Base-by-base conservation (phyloP, 1,140 invertebrate genomes). In the Ylistrum balloti region DNA sequence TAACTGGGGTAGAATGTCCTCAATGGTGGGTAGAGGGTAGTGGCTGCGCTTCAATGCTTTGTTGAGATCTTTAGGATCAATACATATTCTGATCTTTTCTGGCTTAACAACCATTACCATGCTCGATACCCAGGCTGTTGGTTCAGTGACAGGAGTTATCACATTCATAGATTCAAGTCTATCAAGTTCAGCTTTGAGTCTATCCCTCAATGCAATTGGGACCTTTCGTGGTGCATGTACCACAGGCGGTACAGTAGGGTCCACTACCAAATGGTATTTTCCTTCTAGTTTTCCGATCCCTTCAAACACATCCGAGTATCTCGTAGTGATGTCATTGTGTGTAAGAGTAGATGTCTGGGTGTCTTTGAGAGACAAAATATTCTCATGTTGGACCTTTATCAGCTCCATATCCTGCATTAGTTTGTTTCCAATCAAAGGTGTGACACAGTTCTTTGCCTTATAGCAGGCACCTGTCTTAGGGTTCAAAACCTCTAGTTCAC, bases 101-200 rank as follows among this genome's bases (percentile, higher is more conserved):
- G 89, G 48, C 38, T 90, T 90, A 74, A 88, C 88, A 32, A 91
- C 88, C 20, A 38, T 34, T 11, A 91, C 85, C 86, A 90, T 32
- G 34, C 88, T 91, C 0, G 88, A 89, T 15, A 91, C 88, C 91
- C 91, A 91, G 33, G 86, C 35, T 85, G 91, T 91, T 0, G 86
- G 91, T 9, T 86, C 41, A 45, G 48, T 48, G 0, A 91, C 90
- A 17, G 38, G 41, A 38, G 86, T 86, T 15, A 91, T 48, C 2
- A 91, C 87, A 33, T 45, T 35, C 35, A 89, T 13, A 28, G 34
- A 28, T 86, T 91, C 41, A 28, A 91, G 33, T 15, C 85, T 33
- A 0, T 86, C 38, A 0, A 91, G 88, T 28, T 91, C 90, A 33
- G n/a, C 86, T 85, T 89, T 86, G 0, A 91, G 33, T 33, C 48